phyloP scores from a whole-genome alignment of 2,113 vertebrate species.

The Charina bottae region DNA sequence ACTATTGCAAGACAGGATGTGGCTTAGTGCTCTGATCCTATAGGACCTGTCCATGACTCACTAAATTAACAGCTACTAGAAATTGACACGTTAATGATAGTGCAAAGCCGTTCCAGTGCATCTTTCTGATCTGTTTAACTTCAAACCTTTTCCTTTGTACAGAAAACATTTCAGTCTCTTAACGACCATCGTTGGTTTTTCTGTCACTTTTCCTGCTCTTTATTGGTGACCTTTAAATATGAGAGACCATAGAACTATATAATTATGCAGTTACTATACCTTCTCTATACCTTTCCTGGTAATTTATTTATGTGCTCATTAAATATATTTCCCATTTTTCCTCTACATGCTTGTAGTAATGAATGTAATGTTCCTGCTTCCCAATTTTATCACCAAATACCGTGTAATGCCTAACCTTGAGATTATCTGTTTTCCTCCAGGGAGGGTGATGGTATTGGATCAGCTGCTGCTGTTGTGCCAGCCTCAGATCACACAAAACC shows the following conservation, averaged over 20 bases:
- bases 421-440: conserved; percentile 48
- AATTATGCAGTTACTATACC: not conserved
- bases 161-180: not conserved
- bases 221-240: not conserved
- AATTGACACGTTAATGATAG: not conserved
- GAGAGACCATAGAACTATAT: no score
- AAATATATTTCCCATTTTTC: not conserved
- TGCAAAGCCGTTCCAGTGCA: not conserved
- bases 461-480: conserved; percentile 65
- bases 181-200: not conserved
- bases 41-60: not conserved
- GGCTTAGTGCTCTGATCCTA: not conserved
- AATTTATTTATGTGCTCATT: not conserved
- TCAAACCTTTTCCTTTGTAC: not conserved
- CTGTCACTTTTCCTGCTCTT: not conserved
- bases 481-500: conserved; percentile 74
- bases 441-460: conserved; percentile 71
- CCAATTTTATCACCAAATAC: not conserved
- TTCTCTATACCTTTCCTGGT: not conserved
- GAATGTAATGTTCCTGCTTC: not conserved
- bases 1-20: not conserved
- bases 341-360: not conserved
- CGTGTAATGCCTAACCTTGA: not conserved
- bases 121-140: not conserved
- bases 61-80: not conserved